Evolutionary conservation across 2,888 invertebrate genomes (phyloP).

Genomic region (Volucella inflata): DNA sequence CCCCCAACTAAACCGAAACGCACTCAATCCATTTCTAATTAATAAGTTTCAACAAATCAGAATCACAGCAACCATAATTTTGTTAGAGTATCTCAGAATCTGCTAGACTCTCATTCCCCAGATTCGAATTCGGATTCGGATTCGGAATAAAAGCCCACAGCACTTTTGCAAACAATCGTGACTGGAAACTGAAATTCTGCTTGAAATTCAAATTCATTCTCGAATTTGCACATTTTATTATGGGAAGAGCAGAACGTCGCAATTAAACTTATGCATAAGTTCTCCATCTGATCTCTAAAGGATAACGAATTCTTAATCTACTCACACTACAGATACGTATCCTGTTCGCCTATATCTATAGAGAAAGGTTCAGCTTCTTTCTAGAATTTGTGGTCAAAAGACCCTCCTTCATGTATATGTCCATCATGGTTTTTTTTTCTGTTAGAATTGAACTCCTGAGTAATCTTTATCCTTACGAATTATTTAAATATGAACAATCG

Average conservation of each 20-base stretch:
- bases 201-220: conserved; percentile 34
- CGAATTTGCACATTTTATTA: conserved; percentile 43
- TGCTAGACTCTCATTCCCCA: neutral
- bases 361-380: no score
- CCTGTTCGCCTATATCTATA: neutral
- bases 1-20: conserved; percentile 7
- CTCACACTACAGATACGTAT: neutral
- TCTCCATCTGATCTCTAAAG: neutral
- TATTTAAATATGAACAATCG: conserved; percentile 51
- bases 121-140: no score
- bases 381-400: no score
- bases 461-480: conserved; percentile 59
- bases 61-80: neutral
- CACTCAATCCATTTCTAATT: conserved; percentile 11
- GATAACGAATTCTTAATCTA: conserved; percentile 5
- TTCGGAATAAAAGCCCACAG: neutral
- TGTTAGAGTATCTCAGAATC: neutral
- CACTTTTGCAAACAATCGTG: conserved; percentile 12
- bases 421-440: no score
- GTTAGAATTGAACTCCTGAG: conserved; percentile 9
- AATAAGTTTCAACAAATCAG: conserved; percentile 6
- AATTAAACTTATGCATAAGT: conserved; percentile 30
- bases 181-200: conserved; percentile 1
- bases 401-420: no score
- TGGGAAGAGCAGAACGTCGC: conserved; percentile 5